phyloP scores from a whole-genome alignment of 2,888 invertebrate species.

The Chloroclysta siterata region DNA sequence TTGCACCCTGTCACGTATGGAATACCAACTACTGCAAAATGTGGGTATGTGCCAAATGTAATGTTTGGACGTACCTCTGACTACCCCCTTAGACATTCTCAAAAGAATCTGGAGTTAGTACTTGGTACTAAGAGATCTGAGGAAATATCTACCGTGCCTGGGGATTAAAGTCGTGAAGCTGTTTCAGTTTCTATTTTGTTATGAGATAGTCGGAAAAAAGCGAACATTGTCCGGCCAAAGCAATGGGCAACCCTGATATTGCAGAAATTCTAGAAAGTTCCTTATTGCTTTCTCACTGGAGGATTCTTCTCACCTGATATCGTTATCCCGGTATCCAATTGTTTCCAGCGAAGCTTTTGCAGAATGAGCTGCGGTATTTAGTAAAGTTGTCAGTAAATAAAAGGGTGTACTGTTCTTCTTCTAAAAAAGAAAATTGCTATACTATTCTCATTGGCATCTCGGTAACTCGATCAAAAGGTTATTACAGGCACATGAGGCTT shows the following conservation, averaged over 20 bases:
- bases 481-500: too few species aligned
- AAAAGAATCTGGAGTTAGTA: too few species aligned
- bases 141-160: too few species aligned
- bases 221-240: conserved; percentile 3
- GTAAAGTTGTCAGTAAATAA: background rate
- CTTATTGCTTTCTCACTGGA: conserved; percentile 59
- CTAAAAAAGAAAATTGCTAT: background rate
- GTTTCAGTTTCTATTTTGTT: background rate
- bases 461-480: too few species aligned
- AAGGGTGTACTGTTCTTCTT: background rate
- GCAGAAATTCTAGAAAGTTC: conserved; percentile 55
- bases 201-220: background rate
- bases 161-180: too few species aligned
- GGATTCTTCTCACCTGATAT: conserved; percentile 62
- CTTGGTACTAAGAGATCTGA: too few species aligned
- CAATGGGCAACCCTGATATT: conserved; percentile 2
- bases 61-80: too few species aligned
- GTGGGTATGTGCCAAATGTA: too few species aligned
- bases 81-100: too few species aligned
- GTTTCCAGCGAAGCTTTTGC: conserved; percentile 29
- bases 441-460: too few species aligned
- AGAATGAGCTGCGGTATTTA: conserved; percentile 1
- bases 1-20: too few species aligned
- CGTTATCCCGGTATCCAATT: conserved; percentile 46
- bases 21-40: too few species aligned